Evolutionary conservation across 2,797 vertebrate species (phyloP).

Genomic region (Artibeus lituratus): DNA sequence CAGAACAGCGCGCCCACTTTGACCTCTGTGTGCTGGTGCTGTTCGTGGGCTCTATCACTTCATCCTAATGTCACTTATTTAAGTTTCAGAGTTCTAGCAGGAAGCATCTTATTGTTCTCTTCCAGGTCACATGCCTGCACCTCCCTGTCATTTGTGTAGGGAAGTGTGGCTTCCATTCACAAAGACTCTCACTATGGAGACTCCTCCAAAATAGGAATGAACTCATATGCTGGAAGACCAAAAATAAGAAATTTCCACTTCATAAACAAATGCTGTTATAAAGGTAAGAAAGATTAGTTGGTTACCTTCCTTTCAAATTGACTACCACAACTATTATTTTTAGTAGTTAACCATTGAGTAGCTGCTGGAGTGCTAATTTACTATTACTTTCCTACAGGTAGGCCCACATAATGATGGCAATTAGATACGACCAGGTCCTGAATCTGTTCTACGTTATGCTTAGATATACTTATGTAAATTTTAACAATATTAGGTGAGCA

Average conservation of each 20-base stretch:
- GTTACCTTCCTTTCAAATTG: background rate
- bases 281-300: background rate
- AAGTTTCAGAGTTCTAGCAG: background rate
- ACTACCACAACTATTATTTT: background rate
- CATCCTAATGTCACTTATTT: background rate
- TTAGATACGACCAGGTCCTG: background rate
- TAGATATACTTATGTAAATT: background rate
- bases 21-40: fast-evolving
- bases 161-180: background rate
- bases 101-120: background rate
- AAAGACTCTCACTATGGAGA: background rate
- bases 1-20: background rate
- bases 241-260: background rate
- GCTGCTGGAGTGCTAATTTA: background rate
- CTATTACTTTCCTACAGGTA: background rate
- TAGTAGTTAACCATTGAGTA: background rate
- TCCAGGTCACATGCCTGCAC: background rate
- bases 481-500: background rate
- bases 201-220: background rate
- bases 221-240: background rate
- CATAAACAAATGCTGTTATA: too few relatives aligned
- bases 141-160: background rate
- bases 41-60: background rate
- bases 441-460: background rate
- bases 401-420: too few relatives aligned